Conservation (phyloP, 2,797 vertebrate species). For the Pseudochirops cupreus region DNA sequence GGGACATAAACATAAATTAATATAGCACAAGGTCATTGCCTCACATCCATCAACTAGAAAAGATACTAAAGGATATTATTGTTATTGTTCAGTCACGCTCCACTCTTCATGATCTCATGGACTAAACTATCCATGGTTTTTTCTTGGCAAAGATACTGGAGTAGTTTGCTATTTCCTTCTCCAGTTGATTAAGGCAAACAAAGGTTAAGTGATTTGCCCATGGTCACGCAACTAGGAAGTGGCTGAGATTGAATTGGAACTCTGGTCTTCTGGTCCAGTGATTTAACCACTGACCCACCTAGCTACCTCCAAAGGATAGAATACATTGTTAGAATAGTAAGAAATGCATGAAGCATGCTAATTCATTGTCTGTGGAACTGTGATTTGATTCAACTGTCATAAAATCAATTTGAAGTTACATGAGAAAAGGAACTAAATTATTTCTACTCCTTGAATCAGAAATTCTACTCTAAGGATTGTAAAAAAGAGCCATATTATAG, state of each 20-base stretch:
- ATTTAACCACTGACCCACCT: not conserved
- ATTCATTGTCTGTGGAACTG: not conserved
- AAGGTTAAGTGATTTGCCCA: not conserved
- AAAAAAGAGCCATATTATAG: not conserved
- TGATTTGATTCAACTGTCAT: not conserved
- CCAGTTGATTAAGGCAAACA: not conserved
- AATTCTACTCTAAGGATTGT: not conserved
- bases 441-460: not conserved
- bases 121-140: not conserved
- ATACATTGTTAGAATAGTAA: not conserved
- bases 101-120: not conserved
- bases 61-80: not conserved
- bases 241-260: not conserved
- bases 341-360: not conserved
- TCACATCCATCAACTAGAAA: not conserved
- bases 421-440: not conserved
- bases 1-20: not conserved
- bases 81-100: not conserved
- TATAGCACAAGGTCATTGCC: not conserved
- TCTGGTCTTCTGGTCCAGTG: not conserved
- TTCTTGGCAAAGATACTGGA: not conserved
- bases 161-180: not conserved
- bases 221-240: not conserved
- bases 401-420: not conserved
- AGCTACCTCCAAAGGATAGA: not conserved